These are phyloP conservation scores for Pardalotus punctatus DNA, from an alignment of 2,113 vertebrate genomes.

Conservation along the genomic window DNA sequence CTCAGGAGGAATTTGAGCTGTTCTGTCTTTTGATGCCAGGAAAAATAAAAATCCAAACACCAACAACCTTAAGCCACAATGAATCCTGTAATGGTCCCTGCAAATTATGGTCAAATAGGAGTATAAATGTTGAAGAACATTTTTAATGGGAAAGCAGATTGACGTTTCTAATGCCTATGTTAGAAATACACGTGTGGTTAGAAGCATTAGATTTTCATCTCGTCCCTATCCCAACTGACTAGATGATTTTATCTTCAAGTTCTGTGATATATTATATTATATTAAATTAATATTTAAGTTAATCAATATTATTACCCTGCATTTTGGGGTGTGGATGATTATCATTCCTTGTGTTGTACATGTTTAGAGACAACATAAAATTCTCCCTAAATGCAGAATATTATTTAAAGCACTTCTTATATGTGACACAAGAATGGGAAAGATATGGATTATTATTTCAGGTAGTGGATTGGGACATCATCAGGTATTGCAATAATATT, in stretches of 20 bases:
- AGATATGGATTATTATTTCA: background rate
- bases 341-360: background rate
- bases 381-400: background rate
- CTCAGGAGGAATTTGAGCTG: background rate
- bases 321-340: background rate
- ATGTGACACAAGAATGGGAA: background rate
- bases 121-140: background rate
- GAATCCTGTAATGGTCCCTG: background rate
- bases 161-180: background rate
- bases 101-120: background rate
- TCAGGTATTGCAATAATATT: background rate
- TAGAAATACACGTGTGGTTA: background rate
- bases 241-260: background rate
- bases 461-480: background rate
- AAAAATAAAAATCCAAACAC: background rate
- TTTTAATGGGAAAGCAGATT: background rate
- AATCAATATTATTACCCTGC: background rate
- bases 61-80: background rate
- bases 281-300: background rate
- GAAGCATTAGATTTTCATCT: background rate
- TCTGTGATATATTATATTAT: background rate
- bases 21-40: background rate
- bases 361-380: background rate
- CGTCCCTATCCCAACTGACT: background rate
- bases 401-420: background rate